Evolutionary conservation across 2,888 invertebrate species (phyloP).

Genomic region (Clusia tigrina): DNA sequence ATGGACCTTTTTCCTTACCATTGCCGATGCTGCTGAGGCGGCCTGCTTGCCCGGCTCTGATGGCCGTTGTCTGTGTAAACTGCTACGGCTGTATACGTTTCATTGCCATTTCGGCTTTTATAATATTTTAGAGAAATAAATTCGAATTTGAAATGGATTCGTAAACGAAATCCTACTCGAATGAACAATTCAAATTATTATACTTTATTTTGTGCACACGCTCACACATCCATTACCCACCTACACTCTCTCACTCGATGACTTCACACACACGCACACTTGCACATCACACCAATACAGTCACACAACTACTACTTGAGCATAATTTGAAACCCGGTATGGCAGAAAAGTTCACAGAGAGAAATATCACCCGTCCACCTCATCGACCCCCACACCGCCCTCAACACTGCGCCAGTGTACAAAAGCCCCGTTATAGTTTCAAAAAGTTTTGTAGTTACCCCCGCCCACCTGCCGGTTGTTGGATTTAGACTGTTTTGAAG

Average conservation of each 20-base stretch:
- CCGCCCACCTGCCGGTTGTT: conserved; percentile 26
- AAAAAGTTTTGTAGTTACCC: conserved; percentile 52
- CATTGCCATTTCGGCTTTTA: conserved; percentile 54
- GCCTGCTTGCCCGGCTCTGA: conserved; percentile 24
- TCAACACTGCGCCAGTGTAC: neutral
- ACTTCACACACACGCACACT: conserved; percentile 28
- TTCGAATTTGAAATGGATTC: conserved; percentile 62
- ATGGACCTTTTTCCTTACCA: conserved; percentile 55
- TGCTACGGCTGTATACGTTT: conserved; percentile 19
- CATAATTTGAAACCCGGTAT: conserved; percentile 55
- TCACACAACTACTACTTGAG: conserved; percentile 55
- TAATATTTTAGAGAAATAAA: conserved; percentile 61
- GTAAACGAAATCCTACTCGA: conserved; percentile 58
- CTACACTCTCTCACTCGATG: too few species aligned
- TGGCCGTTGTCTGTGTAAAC: conserved; percentile 31
- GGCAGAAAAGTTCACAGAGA: conserved; percentile 42
- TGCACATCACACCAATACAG: conserved; percentile 30
- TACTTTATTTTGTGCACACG: conserved; percentile 42
- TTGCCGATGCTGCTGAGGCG: conserved; percentile 27
- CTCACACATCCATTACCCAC: too few species aligned
- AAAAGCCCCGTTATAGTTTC: conserved; percentile 23
- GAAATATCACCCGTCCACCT: too few species aligned
- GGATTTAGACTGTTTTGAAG: conserved; percentile 16
- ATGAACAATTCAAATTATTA: conserved; percentile 46
- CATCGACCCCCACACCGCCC: conserved; percentile 26